These are phyloP conservation scores for Orchesella cincta DNA, from an alignment of 1,140 invertebrate species.

Conservation along the genomic window DNA sequence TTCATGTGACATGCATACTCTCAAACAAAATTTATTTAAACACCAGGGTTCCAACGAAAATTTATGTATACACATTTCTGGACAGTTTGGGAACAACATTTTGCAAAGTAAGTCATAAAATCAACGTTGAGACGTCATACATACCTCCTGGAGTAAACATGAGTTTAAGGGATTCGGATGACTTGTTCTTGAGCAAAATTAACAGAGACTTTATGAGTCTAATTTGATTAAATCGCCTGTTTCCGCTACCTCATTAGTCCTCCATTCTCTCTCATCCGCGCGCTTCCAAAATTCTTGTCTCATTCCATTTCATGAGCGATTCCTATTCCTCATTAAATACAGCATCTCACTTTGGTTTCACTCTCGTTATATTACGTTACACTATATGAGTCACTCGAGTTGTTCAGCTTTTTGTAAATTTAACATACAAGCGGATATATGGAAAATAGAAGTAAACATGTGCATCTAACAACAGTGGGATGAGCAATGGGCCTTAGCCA, in stretches of 20 bases:
- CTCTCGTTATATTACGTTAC: no score
- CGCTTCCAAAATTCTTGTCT: background rate
- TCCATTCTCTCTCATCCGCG: constrained; percentile 15
- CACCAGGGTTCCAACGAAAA: no score
- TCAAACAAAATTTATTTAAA: no score
- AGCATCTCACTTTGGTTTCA: background rate
- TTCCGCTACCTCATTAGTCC: constrained; percentile 28
- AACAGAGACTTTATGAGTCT: constrained; percentile 28
- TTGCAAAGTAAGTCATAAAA: background rate
- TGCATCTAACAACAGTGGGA: background rate
- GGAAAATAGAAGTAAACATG: background rate
- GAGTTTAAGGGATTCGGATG: constrained; percentile 13
- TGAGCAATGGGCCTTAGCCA: background rate
- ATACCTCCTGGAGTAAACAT: constrained; percentile 5
- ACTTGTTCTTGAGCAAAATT: constrained; percentile 18
- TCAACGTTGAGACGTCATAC: background rate
- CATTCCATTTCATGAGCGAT: background rate
- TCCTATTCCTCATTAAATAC: background rate
- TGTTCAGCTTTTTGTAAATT: no score
- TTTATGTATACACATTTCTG: no score
- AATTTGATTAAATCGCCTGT: constrained; percentile 30
- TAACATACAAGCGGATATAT: background rate
- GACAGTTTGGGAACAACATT: constrained; percentile 3
- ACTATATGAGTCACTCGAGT: no score
- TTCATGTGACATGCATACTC: no score